These are phyloP conservation scores for Maniola jurtina DNA, from an alignment of 1,140 invertebrate genomes.

Conservation along the genomic window DNA sequence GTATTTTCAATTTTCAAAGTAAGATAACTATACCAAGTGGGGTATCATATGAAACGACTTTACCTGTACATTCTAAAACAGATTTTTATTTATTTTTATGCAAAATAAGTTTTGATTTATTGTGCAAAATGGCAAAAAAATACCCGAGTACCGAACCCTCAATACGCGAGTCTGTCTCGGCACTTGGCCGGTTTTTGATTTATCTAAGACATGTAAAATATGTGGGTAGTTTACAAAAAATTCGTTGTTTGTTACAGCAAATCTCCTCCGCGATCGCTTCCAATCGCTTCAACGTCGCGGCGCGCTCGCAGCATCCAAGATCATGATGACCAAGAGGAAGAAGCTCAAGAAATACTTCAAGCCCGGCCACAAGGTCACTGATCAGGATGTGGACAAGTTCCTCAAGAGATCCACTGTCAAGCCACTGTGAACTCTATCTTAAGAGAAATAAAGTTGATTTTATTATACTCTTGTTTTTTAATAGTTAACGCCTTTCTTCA, in stretches of 20 bases:
- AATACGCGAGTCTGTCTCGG: too few species aligned
- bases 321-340: conserved; percentile 73
- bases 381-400: conserved; percentile 52
- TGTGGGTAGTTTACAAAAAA: not conserved
- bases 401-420: conserved; percentile 26
- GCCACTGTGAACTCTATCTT: not conserved
- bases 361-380: conserved; percentile 68
- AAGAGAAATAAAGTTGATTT: conserved; percentile 17
- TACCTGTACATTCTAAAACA: too few species aligned
- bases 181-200: too few species aligned
- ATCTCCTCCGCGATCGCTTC: conserved; percentile 63
- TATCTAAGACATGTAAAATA: too few species aligned
- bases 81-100: too few species aligned
- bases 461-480: not conserved
- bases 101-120: too few species aligned
- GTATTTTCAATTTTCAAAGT: too few species aligned
- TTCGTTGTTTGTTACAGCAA: conserved; percentile 42
- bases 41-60: too few species aligned
- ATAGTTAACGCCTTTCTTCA: not conserved
- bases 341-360: conserved; percentile 71
- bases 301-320: conserved; percentile 59
- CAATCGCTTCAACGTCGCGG: conserved; percentile 64
- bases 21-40: too few species aligned
- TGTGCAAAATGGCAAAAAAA: too few species aligned
- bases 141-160: too few species aligned